A percentile compares a stretch with the other conserved stretches of the same genome.
Evolutionary conservation across 2,888 invertebrate genomes (phyloP).

Genomic region (Conomelus anceps): DNA sequence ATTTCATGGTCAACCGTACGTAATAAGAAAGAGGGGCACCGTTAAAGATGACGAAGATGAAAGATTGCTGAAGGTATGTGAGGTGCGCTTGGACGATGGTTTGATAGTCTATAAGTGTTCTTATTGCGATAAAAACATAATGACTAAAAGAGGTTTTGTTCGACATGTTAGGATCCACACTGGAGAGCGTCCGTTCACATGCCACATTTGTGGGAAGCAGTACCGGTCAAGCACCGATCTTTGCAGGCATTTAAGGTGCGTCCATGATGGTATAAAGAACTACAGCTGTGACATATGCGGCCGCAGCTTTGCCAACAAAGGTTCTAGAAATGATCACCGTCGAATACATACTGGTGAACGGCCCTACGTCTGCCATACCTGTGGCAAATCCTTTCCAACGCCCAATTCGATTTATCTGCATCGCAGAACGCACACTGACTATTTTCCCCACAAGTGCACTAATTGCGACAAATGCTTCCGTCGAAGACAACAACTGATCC

Average conservation of each 20-base stretch:
- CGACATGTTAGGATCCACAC: constrained; percentile 45
- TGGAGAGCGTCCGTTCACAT: constrained; percentile 42
- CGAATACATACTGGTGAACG: constrained; percentile 45
- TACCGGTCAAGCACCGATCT: constrained; percentile 16
- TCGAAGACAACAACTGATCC: constrained; percentile 41
- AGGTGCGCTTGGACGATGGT: constrained; percentile 7
- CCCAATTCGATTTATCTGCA: constrained; percentile 42
- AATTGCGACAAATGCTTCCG: constrained; percentile 53
- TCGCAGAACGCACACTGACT: constrained; percentile 45
- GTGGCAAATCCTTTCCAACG: constrained; percentile 37
- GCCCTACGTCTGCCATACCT: constrained; percentile 44
- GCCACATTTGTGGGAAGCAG: constrained; percentile 32
- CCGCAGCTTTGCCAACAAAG: constrained; percentile 45
- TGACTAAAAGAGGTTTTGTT: constrained; percentile 29
- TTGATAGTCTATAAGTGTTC: constrained; percentile 17
- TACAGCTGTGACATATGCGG: constrained; percentile 48
- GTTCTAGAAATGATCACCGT: constrained; percentile 45
- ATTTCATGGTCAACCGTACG: constrained; percentile 1
- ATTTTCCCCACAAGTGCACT: constrained; percentile 51
- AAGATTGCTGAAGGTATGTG: not conserved
- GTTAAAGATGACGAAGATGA: not conserved
- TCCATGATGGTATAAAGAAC: constrained; percentile 44
- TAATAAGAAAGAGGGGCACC: not conserved
- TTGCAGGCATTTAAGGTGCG: constrained; percentile 35
- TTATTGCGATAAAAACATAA: constrained; percentile 18